Evolutionary conservation across 2,888 invertebrate genomes (phyloP), one percentile per base, ranked within the genome.

Genomic region (Griposia aprilina): DNA sequence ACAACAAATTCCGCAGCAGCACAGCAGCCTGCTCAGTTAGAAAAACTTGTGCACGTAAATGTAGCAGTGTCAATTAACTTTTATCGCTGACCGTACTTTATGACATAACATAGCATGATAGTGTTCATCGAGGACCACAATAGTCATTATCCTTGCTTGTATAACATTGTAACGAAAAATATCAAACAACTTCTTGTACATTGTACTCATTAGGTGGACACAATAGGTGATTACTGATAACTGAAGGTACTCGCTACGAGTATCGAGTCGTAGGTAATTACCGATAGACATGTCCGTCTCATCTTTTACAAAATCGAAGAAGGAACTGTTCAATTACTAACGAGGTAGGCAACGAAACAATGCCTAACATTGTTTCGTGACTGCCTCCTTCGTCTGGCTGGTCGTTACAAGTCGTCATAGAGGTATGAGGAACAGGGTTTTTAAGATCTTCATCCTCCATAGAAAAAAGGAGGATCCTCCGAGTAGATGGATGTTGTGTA

Each of bases 191-290:
- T 20, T 69, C 17, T 36, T 11, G 8, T 57, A 71, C 17, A 17
- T 30, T 55, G 52, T 45, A 70, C 17, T 30, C 30, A 71, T 65
- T 45, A 69, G 2, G 66, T 67, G 5, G 30, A 76, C 11, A 80
- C 70, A 81, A 81, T 81, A 20, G 30, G 57, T 71, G 41, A 81
- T 81, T 76, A 76, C 36, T 5, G 26, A 67, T 62, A 71, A 50
- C 36, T 15, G 11, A 71, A 66, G 6, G 26, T 76, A 70, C 26
- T 48, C 23, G 7, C 23, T 55, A 45, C 59, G 0, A 62, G 23
- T 23, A 63, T 50, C 36, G 41, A 50, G 66, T 26, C 26, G 52
- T 66, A 15, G 23, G 30, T 36, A 79, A 63, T 71, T 23, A n/a
- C 1, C 36, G 36, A n/a, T 45, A n/a, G 8, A 66, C 55, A 68